Percentiles rank a stretch among this genome's conserved stretches.
Conservation (phyloP, 1,140 invertebrate species). For the Penaeus chinensis region DNA sequence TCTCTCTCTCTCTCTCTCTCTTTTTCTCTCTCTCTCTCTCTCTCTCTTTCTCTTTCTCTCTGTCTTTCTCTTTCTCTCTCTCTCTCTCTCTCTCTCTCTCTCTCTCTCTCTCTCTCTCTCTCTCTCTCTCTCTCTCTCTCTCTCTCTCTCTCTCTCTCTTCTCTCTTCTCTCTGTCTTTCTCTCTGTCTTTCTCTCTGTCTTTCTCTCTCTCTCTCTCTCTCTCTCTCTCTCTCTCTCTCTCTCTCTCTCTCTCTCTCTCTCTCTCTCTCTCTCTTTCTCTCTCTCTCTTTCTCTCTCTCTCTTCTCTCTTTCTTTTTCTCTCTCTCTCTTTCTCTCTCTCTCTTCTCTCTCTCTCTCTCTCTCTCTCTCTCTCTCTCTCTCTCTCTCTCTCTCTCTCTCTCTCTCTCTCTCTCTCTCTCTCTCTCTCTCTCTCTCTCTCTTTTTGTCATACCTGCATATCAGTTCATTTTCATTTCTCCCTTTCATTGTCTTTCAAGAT, state of each 20-base stretch:
- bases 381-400: no score
- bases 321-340: not conserved
- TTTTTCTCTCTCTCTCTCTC: not conserved
- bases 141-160: no score
- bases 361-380: no score
- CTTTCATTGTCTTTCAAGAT: no score
- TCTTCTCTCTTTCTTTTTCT: not conserved
- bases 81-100: no score
- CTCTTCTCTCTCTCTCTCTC: no score
- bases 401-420: not conserved
- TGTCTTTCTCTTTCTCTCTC: no score
- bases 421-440: not conserved
- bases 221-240: constrained; percentile 10
- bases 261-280: constrained; percentile 6
- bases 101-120: no score
- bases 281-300: constrained; percentile 3
- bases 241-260: not conserved
- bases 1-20: not conserved
- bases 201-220: not conserved
- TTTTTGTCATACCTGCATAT: not conserved
- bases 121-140: no score
- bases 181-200: not conserved
- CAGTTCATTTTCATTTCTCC: no score
- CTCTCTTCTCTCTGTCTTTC: no score
- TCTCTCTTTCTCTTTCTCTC: no score